phyloP scores from a whole-genome alignment of 2,888 invertebrate genomes.

The Tinea pellionella region DNA sequence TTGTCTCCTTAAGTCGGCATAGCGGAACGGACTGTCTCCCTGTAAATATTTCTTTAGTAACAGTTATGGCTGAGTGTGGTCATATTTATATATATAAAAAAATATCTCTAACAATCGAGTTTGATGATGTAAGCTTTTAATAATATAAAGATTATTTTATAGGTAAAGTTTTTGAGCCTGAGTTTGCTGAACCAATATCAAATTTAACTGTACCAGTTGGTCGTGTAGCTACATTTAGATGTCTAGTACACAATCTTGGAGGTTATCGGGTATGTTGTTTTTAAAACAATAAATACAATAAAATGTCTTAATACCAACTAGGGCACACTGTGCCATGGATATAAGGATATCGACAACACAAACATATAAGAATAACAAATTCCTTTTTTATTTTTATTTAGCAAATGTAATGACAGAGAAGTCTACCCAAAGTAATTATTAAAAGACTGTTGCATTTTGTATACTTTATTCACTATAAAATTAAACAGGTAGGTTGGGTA shows the following conservation, averaged over 20 bases:
- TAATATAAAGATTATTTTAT: conserved; percentile 24
- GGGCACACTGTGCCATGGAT: too few species aligned
- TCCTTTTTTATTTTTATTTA: too few species aligned
- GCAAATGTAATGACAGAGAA: neutral
- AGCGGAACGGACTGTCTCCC: too few species aligned
- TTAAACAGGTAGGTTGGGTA: conserved; percentile 87
- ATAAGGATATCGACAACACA: too few species aligned
- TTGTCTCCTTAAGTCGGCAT: too few species aligned
- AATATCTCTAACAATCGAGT: too few species aligned
- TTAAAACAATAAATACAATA: neutral
- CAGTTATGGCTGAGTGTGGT: too few species aligned
- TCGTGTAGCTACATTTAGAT: conserved; percentile 88
- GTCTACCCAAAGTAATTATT: neutral
- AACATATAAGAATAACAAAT: too few species aligned
- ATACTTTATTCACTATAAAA: neutral
- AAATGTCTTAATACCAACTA: too few species aligned
- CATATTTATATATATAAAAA: too few species aligned
- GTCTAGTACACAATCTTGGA: conserved; percentile 86
- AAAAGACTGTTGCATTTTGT: neutral
- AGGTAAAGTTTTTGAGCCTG: conserved; percentile 84
- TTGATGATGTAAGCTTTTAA: too few species aligned
- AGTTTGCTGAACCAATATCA: conserved; percentile 84
- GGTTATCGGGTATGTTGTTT: conserved; percentile 87
- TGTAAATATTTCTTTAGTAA: too few species aligned
- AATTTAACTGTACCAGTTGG: conserved; percentile 88